Conservation (phyloP, 2,888 invertebrate genomes). For the Belgica antarctica region DNA sequence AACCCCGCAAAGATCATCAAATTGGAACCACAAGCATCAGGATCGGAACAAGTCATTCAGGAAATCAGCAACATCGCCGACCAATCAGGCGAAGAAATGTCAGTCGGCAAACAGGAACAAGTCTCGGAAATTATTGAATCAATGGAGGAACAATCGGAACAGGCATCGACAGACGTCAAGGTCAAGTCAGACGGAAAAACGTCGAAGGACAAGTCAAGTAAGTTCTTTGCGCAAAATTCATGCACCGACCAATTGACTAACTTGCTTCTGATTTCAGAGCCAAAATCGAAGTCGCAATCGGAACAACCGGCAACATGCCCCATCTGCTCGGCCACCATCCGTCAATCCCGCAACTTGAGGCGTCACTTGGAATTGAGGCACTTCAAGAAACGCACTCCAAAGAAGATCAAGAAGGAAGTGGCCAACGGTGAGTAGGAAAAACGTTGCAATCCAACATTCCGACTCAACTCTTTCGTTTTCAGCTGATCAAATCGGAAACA, state of each 20-base stretch:
- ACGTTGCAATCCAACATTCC: constrained; percentile 15
- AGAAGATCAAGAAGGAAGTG: constrained; percentile 53
- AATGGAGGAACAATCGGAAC: constrained; percentile 29
- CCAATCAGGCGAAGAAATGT: constrained; percentile 23
- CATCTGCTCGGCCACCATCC: constrained; percentile 60
- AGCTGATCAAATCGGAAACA: constrained; percentile 45
- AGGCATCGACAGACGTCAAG: neutral
- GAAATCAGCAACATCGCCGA: neutral
- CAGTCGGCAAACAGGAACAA: constrained; percentile 15
- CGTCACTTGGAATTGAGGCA: constrained; percentile 58
- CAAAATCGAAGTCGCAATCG: constrained; percentile 60
- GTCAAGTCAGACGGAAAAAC: constrained; percentile 8
- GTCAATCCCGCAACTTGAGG: constrained; percentile 61
- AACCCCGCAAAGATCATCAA: constrained; percentile 39
- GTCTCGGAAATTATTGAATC: constrained; percentile 26
- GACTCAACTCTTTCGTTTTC: neutral
- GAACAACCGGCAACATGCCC: constrained; percentile 64
- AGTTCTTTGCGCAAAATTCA: neutral
- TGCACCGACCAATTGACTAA: neutral
- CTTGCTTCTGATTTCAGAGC: constrained; percentile 49
- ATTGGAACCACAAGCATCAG: constrained; percentile 45
- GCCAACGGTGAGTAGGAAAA: constrained; percentile 28
- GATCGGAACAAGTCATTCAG: constrained; percentile 27
- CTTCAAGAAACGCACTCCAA: constrained; percentile 55
- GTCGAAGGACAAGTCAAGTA: constrained; percentile 36